These are phyloP conservation scores for Agelaius tricolor DNA, from an alignment of 2,113 vertebrate species.

Conservation along the genomic window DNA sequence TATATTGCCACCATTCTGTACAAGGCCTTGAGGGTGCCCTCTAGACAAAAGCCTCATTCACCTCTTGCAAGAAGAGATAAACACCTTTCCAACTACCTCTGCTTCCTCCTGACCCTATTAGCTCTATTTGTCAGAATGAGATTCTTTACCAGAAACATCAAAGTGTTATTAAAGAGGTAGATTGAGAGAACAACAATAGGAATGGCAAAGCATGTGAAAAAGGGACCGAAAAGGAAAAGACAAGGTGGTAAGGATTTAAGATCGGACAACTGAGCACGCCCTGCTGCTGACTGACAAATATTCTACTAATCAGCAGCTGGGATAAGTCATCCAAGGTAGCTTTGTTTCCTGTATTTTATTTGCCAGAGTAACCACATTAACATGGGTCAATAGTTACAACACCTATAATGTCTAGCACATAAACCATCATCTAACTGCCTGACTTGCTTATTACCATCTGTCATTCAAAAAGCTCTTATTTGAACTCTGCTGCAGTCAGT, in stretches of 20 bases:
- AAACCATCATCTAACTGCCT: constrained; percentile 57
- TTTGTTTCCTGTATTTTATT: constrained; percentile 46
- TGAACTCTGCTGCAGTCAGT: background rate
- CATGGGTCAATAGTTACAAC: constrained; percentile 49
- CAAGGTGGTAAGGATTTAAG: background rate
- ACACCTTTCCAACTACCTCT: background rate
- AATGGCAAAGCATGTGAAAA: background rate
- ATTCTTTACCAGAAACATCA: background rate
- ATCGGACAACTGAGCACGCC: background rate
- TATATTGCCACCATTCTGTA: background rate
- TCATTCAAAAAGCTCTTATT: constrained; percentile 38
- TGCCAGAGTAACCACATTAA: constrained; percentile 34
- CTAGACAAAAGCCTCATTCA: background rate
- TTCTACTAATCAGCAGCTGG: background rate
- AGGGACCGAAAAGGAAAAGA: background rate
- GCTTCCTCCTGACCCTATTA: background rate
- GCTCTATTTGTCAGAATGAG: background rate
- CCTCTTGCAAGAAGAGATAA: background rate
- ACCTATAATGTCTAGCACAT: constrained; percentile 57
- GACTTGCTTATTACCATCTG: constrained; percentile 68
- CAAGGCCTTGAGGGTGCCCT: background rate
- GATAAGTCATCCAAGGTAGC: background rate
- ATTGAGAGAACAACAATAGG: background rate
- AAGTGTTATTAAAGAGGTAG: background rate
- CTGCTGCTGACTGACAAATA: constrained; percentile 6